Evolutionary conservation across 2,888 invertebrate species (phyloP).

Genomic region (Brenthis daphne): DNA sequence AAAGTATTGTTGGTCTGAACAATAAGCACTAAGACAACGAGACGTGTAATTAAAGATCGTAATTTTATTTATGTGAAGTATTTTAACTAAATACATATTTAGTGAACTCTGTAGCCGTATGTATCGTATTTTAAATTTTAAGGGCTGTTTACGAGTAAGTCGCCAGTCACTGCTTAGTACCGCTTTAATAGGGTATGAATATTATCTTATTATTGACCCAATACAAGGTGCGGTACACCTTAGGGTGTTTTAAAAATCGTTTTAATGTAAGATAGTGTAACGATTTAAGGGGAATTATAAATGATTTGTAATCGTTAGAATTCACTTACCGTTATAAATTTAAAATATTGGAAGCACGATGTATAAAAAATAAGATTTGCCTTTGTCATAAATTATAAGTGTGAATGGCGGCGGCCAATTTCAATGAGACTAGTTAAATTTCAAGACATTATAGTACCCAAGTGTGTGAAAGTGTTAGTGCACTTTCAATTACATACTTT

Average conservation of each 20-base stretch:
- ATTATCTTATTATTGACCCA: conserved; percentile 74
- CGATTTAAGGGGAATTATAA: conserved; percentile 10
- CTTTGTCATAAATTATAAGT: too few species aligned
- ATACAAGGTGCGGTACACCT: conserved; percentile 69
- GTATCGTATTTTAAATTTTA: conserved; percentile 56
- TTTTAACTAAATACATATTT: too few species aligned
- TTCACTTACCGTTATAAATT: neutral
- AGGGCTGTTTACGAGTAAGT: conserved; percentile 62
- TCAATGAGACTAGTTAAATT: too few species aligned
- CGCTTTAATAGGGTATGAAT: conserved; percentile 62
- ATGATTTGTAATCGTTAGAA: conserved; percentile 10
- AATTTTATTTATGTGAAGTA: too few species aligned
- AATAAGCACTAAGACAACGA: too few species aligned
- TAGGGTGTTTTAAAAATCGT: conserved; percentile 38
- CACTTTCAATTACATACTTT: too few species aligned
- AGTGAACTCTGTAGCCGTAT: conserved; percentile 46
- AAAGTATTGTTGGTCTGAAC: too few species aligned
- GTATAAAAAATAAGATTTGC: too few species aligned
- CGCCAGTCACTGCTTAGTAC: conserved; percentile 70
- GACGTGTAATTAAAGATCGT: too few species aligned
- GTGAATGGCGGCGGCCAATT: too few species aligned
- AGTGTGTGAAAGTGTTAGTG: too few species aligned
- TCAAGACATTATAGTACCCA: too few species aligned
- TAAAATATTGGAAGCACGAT: neutral
- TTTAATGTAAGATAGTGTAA: conserved; percentile 32